These are phyloP conservation scores for Catharus minimus DNA, from an alignment of 2,113 vertebrate genomes.

Conservation along the genomic window DNA sequence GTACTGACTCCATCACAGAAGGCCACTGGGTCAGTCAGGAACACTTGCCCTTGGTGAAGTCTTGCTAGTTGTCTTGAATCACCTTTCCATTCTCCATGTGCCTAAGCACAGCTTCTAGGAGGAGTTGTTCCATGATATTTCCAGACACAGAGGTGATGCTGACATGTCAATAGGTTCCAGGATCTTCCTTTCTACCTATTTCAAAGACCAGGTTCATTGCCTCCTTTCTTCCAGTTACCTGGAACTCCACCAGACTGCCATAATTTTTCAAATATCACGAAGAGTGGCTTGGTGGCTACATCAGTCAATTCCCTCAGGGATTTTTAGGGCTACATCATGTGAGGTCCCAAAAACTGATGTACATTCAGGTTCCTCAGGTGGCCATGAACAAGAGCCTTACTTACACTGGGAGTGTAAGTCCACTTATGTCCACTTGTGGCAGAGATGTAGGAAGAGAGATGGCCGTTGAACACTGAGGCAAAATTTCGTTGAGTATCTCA, in stretches of 20 bases:
- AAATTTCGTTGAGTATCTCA: background rate
- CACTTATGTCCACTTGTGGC: no score
- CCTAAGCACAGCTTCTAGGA: background rate
- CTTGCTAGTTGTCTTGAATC: background rate
- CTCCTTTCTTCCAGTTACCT: background rate
- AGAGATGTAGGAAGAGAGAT: background rate
- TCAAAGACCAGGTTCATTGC: accelerated
- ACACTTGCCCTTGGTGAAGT: background rate
- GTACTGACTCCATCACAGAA: background rate
- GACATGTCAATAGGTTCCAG: background rate
- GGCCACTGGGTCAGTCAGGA: no score
- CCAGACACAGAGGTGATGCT: background rate
- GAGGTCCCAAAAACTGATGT: background rate
- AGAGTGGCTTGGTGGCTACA: background rate
- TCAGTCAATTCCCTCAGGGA: background rate
- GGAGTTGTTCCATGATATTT: no score
- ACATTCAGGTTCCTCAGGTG: accelerated
- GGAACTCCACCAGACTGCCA: background rate
- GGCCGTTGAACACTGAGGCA: background rate
- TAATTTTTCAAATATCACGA: background rate
- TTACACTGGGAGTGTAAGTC: background rate
- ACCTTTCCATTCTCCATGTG: background rate
- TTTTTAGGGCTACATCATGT: background rate
- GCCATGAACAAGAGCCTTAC: background rate
- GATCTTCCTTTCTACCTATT: background rate